Evolutionary conservation across 1,140 invertebrate species (phyloP), one percentile per base, ranked within the genome.

Genomic region (Matsumurasca onukii): DNA sequence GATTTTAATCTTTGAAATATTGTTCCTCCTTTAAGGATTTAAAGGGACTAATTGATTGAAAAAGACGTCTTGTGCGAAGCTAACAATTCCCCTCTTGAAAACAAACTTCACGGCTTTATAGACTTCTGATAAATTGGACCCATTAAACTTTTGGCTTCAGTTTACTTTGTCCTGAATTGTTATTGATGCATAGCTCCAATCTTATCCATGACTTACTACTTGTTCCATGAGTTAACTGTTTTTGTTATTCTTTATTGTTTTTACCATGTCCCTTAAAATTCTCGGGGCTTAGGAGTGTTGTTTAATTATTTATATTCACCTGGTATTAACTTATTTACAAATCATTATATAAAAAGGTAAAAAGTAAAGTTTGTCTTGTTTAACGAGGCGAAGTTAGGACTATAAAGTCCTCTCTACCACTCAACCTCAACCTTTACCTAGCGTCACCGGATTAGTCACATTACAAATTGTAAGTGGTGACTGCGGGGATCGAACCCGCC

Each of bases 11-110:
- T 65, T 39, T 65, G 39, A 45, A 65, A 65, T 48, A 65, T 45
- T 65, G 62, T 65, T 65, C 48, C 31, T n/a, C 55, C 29, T 25
- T 59, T 2, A 17, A 59, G 48, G 9, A 45, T 65, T 15, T 65
- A 65, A 65, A 39, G 34, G 31, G 22, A 48, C 62, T 65, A 65
- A 65, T 65, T 65, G 62, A 65, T 65, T 65, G 62, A 65, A 65
- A 65, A 63, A 65, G 39, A 45, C 62, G 24, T 59, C 55, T 25
- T 25, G 55, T 3, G 25, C 15, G 22, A 25, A 5, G 22, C 22
- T 27, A 59, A 59, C 2, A 3, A 27, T 29, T 29, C 25, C 55
- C 55, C 55, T 59, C 25, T 59, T 59, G 15, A 22, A 59, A 52
- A 52, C 49, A 52, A 59, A 59, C 55, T 59, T 59, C 55, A 5